phyloP scores from a whole-genome alignment of 2,888 invertebrate species.

The Xestia c-nigrum region DNA sequence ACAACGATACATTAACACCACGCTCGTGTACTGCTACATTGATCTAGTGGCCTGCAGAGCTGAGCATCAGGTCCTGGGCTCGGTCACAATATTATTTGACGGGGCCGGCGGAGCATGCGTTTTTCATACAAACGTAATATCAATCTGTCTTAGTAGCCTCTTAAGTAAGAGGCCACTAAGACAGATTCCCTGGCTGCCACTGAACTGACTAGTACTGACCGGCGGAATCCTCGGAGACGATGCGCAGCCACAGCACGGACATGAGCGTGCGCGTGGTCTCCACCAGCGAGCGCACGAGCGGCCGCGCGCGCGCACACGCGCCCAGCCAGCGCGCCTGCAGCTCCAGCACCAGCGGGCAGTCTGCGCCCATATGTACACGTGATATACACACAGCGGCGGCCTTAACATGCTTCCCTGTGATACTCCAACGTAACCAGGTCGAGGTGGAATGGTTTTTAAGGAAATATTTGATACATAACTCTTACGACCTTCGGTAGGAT shows the following conservation, averaged over 20 bases:
- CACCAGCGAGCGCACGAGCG: constrained; percentile 93
- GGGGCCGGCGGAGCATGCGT: no score
- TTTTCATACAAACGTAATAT: no score
- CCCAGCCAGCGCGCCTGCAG: constrained; percentile 90
- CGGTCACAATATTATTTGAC: not conserved
- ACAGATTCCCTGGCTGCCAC: not conserved
- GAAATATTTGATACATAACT: not conserved
- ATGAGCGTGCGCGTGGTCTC: constrained; percentile 94
- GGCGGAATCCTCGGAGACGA: constrained; percentile 95
- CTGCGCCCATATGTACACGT: constrained; percentile 79
- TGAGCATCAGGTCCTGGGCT: not conserved
- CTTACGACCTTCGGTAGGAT: not conserved
- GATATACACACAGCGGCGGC: not conserved
- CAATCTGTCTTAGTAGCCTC: no score
- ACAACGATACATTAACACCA: not conserved
- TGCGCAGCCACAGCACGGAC: constrained; percentile 93
- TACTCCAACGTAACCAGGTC: not conserved
- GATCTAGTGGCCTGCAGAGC: not conserved
- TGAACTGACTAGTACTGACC: constrained; percentile 85
- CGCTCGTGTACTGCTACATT: not conserved
- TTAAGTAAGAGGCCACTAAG: not conserved
- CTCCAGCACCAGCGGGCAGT: constrained; percentile 92
- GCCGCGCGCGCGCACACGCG: constrained; percentile 55
- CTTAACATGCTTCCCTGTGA: not conserved
- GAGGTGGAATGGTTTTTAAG: not conserved